Evolutionary conservation across 92 coral and sea anemone species (phyloP).

Genomic region (Heteractis magnifica): DNA sequence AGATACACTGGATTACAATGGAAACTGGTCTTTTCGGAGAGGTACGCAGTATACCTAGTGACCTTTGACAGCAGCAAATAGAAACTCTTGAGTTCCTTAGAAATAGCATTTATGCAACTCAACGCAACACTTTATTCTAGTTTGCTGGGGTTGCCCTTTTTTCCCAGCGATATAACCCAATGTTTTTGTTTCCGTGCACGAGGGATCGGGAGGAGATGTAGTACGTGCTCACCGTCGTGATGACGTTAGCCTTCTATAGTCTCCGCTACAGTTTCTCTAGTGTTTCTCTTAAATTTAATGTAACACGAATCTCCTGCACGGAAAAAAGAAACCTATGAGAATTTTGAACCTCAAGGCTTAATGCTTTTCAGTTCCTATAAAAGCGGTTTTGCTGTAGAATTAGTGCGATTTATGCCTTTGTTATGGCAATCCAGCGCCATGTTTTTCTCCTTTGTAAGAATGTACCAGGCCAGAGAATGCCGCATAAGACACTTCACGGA

Average conservation of each 20-base stretch:
- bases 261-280: slow-evolving; percentile 2
- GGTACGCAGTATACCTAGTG: slow-evolving; percentile 53
- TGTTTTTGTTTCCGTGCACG: slow-evolving; percentile 41
- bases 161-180: not conserved
- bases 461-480: slow-evolving; percentile 19
- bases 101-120: slow-evolving; percentile 29
- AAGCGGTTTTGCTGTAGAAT: not conserved
- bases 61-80: slow-evolving; percentile 77
- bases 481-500: slow-evolving; percentile 27
- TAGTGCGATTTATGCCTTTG: slow-evolving; percentile 16
- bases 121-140: not conserved
- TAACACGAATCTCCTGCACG: not conserved
- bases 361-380: not conserved
- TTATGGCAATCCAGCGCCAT: slow-evolving; percentile 48
- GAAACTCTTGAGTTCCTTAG: slow-evolving; percentile 37
- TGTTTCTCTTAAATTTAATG: slow-evolving; percentile 11
- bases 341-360: not conserved
- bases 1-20: not conserved
- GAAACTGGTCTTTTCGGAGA: slow-evolving; percentile 35
- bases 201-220: slow-evolving; percentile 27
- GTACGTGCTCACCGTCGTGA: slow-evolving; percentile 40
- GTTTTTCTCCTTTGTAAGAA: slow-evolving; percentile 47
- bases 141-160: not conserved
- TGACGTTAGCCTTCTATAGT: slow-evolving; percentile 26
- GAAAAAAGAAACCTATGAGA: not conserved